phyloP scores from a whole-genome alignment of 2,888 invertebrate genomes.

The Augiades crinisus region DNA sequence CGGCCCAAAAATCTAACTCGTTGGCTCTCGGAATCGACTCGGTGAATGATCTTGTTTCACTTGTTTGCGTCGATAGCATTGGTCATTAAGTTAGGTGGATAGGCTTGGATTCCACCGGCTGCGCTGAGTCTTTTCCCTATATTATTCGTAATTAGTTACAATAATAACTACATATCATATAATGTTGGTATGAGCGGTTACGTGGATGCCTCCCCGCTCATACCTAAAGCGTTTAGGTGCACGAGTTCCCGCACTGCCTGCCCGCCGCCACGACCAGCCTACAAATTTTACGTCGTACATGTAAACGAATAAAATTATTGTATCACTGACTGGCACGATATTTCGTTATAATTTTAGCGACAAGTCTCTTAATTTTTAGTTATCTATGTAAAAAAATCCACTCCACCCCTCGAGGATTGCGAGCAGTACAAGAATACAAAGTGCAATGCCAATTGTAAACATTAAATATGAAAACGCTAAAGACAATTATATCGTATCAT shows the following conservation, averaged over 20 bases:
- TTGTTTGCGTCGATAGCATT: constrained; percentile 31
- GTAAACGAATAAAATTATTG: constrained; percentile 12
- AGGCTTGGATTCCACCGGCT: constrained; percentile 37
- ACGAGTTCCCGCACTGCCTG: constrained; percentile 65
- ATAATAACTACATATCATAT: constrained; percentile 73
- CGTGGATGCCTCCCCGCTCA: constrained; percentile 79
- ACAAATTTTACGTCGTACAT: constrained; percentile 11
- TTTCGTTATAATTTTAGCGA: neutral
- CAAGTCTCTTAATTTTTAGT: neutral
- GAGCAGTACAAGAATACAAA: constrained; percentile 4
- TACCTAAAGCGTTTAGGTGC: constrained; percentile 80
- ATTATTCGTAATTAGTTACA: constrained; percentile 71
- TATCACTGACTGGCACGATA: constrained; percentile 25
- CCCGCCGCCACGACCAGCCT: constrained; percentile 37
- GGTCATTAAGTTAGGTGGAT: constrained; percentile 20
- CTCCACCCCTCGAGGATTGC: neutral
- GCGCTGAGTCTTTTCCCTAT: constrained; percentile 52
- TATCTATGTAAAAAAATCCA: constrained; percentile 8
- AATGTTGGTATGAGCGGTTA: constrained; percentile 79
- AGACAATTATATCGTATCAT: constrained; percentile 44
- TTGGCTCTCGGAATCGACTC: constrained; percentile 12
- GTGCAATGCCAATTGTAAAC: constrained; percentile 8
- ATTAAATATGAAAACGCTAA: constrained; percentile 28
- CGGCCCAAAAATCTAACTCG: constrained; percentile 10
- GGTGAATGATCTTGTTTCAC: neutral